Evolutionary conservation across 2,113 vertebrate species (phyloP).

Genomic region (Zeus faber): DNA sequence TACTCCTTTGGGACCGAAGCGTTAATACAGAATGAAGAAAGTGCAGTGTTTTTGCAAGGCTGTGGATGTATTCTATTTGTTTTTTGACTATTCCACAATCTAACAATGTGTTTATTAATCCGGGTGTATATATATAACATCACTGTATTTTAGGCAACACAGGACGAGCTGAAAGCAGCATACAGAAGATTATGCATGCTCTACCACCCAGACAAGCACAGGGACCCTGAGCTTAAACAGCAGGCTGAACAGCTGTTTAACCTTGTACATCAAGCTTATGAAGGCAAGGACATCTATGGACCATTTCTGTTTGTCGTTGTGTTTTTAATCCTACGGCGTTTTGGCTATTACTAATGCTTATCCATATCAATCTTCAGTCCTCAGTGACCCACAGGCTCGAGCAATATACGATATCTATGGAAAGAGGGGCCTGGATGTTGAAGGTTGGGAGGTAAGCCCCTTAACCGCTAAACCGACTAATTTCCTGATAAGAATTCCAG

Average conservation of each 20-base stretch:
- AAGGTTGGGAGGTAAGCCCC: constrained; percentile 96
- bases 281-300: constrained; percentile 77
- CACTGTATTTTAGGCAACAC: constrained; percentile 80
- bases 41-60: too few relatives aligned
- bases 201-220: constrained; percentile 98
- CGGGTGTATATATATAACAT: background rate
- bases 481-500: too few relatives aligned
- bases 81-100: too few relatives aligned
- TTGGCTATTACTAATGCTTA: constrained; percentile 1
- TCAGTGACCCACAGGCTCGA: constrained; percentile 93
- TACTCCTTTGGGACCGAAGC: too few relatives aligned
- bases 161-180: constrained; percentile 92
- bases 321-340: background rate
- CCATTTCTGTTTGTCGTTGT: background rate
- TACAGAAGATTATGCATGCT: constrained; percentile 96
- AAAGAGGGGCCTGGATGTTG: constrained; percentile 94
- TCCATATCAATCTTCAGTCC: constrained; percentile 73
- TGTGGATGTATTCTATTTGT: too few relatives aligned
- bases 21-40: too few relatives aligned
- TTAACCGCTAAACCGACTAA: too few relatives aligned
- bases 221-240: constrained; percentile 90
- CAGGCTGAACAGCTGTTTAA: constrained; percentile 95
- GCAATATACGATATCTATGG: constrained; percentile 99
- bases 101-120: background rate
- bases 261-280: constrained; percentile 94